Percentiles rank a stretch among this genome's conserved stretches.
Evolutionary conservation across 2,888 invertebrate genomes (phyloP).

Genomic region (Aproaerema taeniolella): DNA sequence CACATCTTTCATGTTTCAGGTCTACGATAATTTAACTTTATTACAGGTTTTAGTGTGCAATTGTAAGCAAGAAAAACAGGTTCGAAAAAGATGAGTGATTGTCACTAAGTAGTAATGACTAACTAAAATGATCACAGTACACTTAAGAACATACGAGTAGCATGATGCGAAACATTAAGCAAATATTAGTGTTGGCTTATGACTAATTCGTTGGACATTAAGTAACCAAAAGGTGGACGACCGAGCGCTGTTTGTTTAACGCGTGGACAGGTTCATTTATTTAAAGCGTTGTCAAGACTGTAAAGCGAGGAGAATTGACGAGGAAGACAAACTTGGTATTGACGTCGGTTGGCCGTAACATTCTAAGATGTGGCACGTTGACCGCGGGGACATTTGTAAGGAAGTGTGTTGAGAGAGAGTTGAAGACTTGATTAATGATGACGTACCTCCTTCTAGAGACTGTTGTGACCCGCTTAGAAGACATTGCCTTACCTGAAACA

Average conservation of each 20-base stretch:
- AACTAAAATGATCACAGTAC: slow-evolving; percentile 36
- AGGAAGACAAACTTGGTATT: slow-evolving; percentile 25
- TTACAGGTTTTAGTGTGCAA: background rate
- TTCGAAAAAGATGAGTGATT: slow-evolving; percentile 10
- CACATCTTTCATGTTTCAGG: background rate
- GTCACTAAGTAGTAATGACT: slow-evolving; percentile 21
- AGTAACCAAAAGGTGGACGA: slow-evolving; percentile 69
- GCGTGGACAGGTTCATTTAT: slow-evolving; percentile 47
- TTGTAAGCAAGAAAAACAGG: slow-evolving; percentile 1
- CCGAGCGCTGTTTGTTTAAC: slow-evolving; percentile 56
- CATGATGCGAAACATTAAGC: slow-evolving; percentile 39
- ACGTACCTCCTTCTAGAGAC: slow-evolving; percentile 58
- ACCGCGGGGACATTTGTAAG: slow-evolving; percentile 22
- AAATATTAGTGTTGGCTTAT: slow-evolving; percentile 54
- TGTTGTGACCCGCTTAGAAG: slow-evolving; percentile 65
- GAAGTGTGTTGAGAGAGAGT: slow-evolving; percentile 9
- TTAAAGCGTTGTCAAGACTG: slow-evolving; percentile 34
- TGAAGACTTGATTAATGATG: slow-evolving; percentile 42
- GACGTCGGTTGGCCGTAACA: slow-evolving; percentile 25
- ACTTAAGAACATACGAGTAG: slow-evolving; percentile 43
- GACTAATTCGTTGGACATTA: slow-evolving; percentile 66
- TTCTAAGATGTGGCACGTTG: slow-evolving; percentile 39
- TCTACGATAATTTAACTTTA: no score
- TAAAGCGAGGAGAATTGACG: slow-evolving; percentile 36
- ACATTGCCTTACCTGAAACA: slow-evolving; percentile 74